Evolutionary conservation across 2,888 invertebrate species (phyloP), one percentile per base, ranked within the genome.

Genomic region (Leucophenga montana): DNA sequence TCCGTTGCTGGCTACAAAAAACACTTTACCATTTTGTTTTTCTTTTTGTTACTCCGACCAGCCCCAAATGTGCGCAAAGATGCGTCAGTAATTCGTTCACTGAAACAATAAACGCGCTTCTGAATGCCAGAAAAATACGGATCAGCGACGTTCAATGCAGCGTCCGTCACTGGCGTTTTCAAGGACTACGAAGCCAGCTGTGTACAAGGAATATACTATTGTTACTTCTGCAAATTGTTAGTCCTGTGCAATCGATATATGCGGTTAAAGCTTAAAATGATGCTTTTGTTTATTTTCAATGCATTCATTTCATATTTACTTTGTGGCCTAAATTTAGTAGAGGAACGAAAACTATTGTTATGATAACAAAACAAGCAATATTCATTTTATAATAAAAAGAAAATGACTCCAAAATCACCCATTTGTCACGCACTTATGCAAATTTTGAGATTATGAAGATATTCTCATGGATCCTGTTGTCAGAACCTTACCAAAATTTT

Each of bases 81-180:
- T 64, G 75, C 73, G 73, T 73, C 68, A 75, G 69, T 75, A 75
- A 75, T 72, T 70, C 54, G 69, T 62, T 59, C 68, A 56, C 44
- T 56, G 56, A 67, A 53, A 71, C 69, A 71, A 70, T 70, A 71
- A 70, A 71, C 67, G 68, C 53, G 67, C 72, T 66, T 31, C 44
- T 44, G 20, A 59, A 67, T 50, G 31, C 53, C 67, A 70, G 69
- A 73, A 73, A 44, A 70, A 83, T 72, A 82, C 72, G 83, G 70
- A 77, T 81, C 75, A 78, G 74, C 79, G 81, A 68, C 74, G 71
- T 73, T 82, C 77, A 83, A 83, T 78, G 72, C 73, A 72, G 71
- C 71, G 69, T 73, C 79, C 82, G 80, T 80, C 73, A 74, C 78
- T 72, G 75, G 77, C 74, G 75, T 67, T 77, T 77, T 79, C 82